phyloP scores from a whole-genome alignment of 2,113 vertebrate species.

The Chaetodon trifascialis region DNA sequence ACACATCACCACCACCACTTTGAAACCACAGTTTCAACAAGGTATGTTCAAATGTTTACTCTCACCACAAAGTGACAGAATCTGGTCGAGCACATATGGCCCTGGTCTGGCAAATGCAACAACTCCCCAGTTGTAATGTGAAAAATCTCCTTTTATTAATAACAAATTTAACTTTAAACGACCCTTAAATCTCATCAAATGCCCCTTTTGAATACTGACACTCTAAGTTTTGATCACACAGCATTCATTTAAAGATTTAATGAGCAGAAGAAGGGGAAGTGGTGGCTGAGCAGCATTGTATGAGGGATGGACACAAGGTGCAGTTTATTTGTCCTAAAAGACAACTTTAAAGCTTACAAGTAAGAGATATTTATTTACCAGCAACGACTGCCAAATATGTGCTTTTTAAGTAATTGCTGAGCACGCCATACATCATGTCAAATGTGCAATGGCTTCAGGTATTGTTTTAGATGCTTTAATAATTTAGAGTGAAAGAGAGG shows the following conservation, averaged over 20 bases:
- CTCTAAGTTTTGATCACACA: not conserved
- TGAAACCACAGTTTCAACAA: conserved; percentile 5
- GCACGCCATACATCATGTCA: conserved; percentile 17
- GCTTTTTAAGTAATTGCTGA: conserved; percentile 15
- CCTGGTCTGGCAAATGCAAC: not conserved
- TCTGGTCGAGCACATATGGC: not conserved
- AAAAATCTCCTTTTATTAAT: not conserved
- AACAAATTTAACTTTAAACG: conserved; percentile 13
- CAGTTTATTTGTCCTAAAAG: conserved; percentile 22
- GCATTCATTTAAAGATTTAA: not conserved
- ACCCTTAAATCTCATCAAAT: not conserved
- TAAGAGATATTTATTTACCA: conserved; percentile 9
- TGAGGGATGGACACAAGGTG: not conserved
- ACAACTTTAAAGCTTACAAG: conserved; percentile 25
- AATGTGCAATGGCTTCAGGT: not conserved
- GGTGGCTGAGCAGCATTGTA: not conserved
- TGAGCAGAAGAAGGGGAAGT: conserved; percentile 31
- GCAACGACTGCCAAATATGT: conserved; percentile 23
- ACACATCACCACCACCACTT: not conserved
- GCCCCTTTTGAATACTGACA: not conserved
- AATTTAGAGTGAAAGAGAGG: conserved; percentile 23
- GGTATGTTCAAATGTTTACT: conserved; percentile 7
- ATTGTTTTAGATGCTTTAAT: conserved; percentile 18
- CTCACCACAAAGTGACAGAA: conserved; percentile 10
- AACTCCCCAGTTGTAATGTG: not conserved